Base-by-base conservation (phyloP, 2,888 invertebrate species). In the Andrena chrysosceles region DNA sequence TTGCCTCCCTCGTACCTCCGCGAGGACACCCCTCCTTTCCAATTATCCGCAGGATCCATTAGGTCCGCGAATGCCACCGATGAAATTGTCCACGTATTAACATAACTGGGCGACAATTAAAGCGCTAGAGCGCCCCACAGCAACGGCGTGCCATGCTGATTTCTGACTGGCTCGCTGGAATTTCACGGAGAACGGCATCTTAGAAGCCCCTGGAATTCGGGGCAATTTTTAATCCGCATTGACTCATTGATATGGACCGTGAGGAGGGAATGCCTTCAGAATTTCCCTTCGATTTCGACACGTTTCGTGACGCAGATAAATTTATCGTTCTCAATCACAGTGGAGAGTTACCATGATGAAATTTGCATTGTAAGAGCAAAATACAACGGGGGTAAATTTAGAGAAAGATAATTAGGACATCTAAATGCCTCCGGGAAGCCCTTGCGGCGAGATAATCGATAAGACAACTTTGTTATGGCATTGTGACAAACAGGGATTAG, bases 21-120 rank as follows among this genome's bases (percentile, higher is more conserved):
- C 70, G 62, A 74, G 42, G 13, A 26, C 56, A 56, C 76, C 77
- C 81, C 81, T 73, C 76, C 79, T 66, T 88, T 78, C 91, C 92
- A 93, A 93, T 93, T 92, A 93, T 89, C 76, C 80, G 88, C 83
- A 90, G 91, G 23, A 91, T 91, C 93, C 91, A 93, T 93, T 93
- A 93, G 92, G 85, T 83, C 73, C 88, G 84, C 81, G 84, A 87
- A 87, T 87, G 84, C 89, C 86, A 49, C 69, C 68, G 85, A 87
- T 77, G 88, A 90, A 93, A 93, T 93, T 92, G 93, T 93, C 88
- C 87, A 70, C 88, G 87, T 90, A 93, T 93, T 92, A 92, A 92
- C 92, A 92, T 92, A 93, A 93, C 92, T 90, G 91, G 84, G 88
- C 86, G 87, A 86, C 90, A 90, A 92, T 93, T 92, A 93, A 92